These are phyloP conservation scores for Reticulitermes lucifugus DNA, from an alignment of 2,888 invertebrate genomes.

Conservation along the genomic window DNA sequence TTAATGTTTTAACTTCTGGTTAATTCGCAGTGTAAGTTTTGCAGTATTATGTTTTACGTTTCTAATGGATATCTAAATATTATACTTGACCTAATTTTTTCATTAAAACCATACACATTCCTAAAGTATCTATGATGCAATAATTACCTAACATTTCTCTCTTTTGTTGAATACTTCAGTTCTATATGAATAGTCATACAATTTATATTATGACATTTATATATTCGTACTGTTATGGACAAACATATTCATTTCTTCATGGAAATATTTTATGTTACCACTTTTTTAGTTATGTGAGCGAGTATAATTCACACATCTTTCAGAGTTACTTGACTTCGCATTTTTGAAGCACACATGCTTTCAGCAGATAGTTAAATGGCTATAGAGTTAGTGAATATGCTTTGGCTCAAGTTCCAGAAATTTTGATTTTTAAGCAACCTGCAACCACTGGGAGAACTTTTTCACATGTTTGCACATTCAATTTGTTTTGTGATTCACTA, in stretches of 20 bases:
- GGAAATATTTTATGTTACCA: no score
- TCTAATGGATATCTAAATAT: not conserved
- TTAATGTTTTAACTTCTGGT: not conserved
- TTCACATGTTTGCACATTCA: not conserved
- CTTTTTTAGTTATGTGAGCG: no score
- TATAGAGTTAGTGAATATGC: slow-evolving; percentile 16
- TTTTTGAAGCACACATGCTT: not conserved
- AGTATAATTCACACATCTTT: not conserved
- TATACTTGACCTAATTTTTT: not conserved
- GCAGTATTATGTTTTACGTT: not conserved
- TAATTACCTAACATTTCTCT: not conserved
- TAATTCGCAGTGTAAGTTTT: not conserved
- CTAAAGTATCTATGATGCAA: no score
- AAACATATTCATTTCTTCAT: no score
- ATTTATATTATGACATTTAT: no score
- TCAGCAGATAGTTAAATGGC: not conserved
- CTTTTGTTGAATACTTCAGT: not conserved
- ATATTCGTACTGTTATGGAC: no score
- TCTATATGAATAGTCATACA: no score
- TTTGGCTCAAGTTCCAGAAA: slow-evolving; percentile 51
- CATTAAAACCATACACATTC: not conserved
- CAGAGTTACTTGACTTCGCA: not conserved
- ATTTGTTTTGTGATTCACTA: not conserved
- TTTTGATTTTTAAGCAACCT: slow-evolving; percentile 47
- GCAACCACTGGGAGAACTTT: slow-evolving; percentile 17